Evolutionary conservation across 2,113 vertebrate genomes (phyloP).

Genomic region (Scopus umbretta): DNA sequence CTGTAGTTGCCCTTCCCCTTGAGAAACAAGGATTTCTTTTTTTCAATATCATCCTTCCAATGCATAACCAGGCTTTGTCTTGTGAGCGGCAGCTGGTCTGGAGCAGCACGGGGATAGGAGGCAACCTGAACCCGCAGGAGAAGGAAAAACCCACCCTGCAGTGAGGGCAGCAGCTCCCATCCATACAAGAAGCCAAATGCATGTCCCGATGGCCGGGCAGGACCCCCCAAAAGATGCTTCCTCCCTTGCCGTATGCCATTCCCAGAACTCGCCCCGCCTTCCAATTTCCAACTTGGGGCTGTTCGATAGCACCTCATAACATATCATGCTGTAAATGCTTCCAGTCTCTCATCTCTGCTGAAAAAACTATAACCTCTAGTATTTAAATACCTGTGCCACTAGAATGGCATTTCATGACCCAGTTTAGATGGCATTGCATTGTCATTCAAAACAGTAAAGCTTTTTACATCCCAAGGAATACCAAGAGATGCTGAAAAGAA

Average conservation of each 20-base stretch:
- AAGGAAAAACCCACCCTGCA: neutral
- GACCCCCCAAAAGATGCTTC: neutral
- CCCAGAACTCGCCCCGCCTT: fast-evolving
- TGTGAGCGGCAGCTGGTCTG: neutral
- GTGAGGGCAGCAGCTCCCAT: fast-evolving
- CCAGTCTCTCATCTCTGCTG: neutral
- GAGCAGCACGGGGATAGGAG: fast-evolving
- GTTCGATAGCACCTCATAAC: neutral
- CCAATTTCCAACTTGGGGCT: neutral
- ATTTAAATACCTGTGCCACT: neutral
- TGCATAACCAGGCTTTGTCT: neutral
- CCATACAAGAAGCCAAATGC: neutral
- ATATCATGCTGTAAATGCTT: neutral
- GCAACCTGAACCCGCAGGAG: neutral
- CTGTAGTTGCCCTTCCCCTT: neutral
- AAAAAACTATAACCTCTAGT: neutral
- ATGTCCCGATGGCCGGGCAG: neutral
- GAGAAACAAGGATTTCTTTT: neutral
- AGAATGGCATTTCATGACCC: neutral
- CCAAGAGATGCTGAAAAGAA: neutral
- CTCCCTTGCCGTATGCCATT: fast-evolving
- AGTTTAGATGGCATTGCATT: neutral
- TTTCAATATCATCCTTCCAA: neutral
- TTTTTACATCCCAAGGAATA: neutral
- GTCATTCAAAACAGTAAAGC: neutral